Base-by-base conservation (phyloP, 2,797 vertebrate species). In the Kryptolebias ocellatus region DNA sequence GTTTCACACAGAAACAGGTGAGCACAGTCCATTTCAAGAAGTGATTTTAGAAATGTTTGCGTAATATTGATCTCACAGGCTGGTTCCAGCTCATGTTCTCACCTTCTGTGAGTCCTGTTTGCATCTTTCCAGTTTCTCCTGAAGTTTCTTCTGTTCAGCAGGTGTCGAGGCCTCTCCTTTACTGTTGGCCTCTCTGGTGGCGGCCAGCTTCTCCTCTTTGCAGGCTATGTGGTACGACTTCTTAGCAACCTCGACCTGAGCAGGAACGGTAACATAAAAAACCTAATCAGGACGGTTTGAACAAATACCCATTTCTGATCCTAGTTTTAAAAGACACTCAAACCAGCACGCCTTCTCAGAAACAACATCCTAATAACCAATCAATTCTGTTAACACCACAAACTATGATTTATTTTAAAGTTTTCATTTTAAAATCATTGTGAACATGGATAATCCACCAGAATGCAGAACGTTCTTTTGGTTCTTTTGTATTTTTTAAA, bases 61-160 rank as follows among this genome's bases (percentile, higher is more conserved):
- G 20, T 24, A 24, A 9, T 10, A n/a, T n/a, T n/a, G n/a, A n/a
- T n/a, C n/a, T n/a, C n/a, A n/a, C n/a, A n/a, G n/a, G n/a, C n/a
- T n/a, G 24, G 27, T 18, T 15, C 20, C 39, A 47, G 28, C 20
- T 24, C 42, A 50, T 29, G 27, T 34, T 27, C 81, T 6, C 77
- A 99, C 98, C 96, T 97, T 99, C 87, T 96, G 95, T 27, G 96
- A 95, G 0, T 98, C 97, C 74, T 96, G 96, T 89, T 95, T 98
- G 93, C 97, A 98, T 80, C 96, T 99, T 76, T 99, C 98, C 86
- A 97, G 86, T 87, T 98, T 99, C 88, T 99, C 98, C 31, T 95
- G 95, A 16, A 99, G 94, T 64, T 98, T 99, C 92, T 96, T 98
- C 88, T 95, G 96, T 68, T 99, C 97, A 0, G 95, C 89, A 0